A percentile compares a stretch with the other conserved stretches of the same genome.
These are phyloP conservation scores for Synanthedon andrenaeformis DNA, from an alignment of 2,888 invertebrate genomes.

Conservation along the genomic window DNA sequence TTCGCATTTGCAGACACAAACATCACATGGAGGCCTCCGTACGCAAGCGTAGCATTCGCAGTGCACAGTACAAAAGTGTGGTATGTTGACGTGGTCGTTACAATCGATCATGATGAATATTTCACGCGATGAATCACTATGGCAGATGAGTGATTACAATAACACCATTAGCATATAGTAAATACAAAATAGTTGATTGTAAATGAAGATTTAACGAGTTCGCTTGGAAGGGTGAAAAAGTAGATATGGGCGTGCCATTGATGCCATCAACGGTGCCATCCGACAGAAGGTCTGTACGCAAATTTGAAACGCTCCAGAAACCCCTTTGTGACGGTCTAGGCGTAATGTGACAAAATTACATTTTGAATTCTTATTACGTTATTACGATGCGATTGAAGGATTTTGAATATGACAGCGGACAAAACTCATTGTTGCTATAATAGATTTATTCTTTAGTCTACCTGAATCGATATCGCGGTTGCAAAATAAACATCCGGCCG, in stretches of 20 bases:
- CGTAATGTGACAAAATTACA: slow-evolving; percentile 24
- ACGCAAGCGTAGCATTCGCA: slow-evolving; percentile 49
- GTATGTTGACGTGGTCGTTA: slow-evolving; percentile 36
- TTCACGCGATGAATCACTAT: not conserved
- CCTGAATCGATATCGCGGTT: slow-evolving; percentile 58
- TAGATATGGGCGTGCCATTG: slow-evolving; percentile 43
- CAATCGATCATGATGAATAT: not conserved
- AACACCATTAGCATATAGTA: slow-evolving; percentile 7
- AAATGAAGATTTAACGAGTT: slow-evolving; percentile 58
- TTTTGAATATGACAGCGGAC: slow-evolving; percentile 38
- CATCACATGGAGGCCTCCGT: slow-evolving; percentile 47
- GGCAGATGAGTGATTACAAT: not conserved
- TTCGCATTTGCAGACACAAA: slow-evolving; percentile 47
- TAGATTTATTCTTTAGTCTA: slow-evolving; percentile 58
- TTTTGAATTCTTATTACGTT: slow-evolving; percentile 18
- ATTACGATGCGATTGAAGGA: slow-evolving; percentile 39
- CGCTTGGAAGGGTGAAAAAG: slow-evolving; percentile 37
- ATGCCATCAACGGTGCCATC: slow-evolving; percentile 30
- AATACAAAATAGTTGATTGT: slow-evolving; percentile 24
- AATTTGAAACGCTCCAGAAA: slow-evolving; percentile 39
- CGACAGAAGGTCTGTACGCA: slow-evolving; percentile 21
- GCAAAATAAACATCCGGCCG: slow-evolving; percentile 58
- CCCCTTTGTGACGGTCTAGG: slow-evolving; percentile 18
- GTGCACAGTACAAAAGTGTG: slow-evolving; percentile 19
- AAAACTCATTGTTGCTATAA: slow-evolving; percentile 43